Percentiles rank a stretch among this genome's conserved stretches.
phyloP scores from a whole-genome alignment of 2,113 vertebrate genomes.

The Syngnathoides biaculeatus region DNA sequence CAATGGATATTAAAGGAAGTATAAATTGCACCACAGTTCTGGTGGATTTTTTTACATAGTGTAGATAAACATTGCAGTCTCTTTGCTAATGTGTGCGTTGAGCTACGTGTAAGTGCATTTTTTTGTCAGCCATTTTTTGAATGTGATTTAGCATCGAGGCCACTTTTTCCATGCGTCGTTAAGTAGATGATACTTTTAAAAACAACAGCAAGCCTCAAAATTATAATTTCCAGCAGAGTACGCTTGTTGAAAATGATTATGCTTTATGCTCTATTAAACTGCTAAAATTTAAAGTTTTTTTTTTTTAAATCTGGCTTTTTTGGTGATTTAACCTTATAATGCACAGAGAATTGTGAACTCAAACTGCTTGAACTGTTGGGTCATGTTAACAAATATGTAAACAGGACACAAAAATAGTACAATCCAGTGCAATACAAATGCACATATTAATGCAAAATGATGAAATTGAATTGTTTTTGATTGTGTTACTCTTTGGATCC shows the following conservation, averaged over 20 bases:
- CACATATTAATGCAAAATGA: not conserved
- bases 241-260: not conserved
- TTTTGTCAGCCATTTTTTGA: not conserved
- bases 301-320: not conserved
- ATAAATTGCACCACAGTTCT: conserved; percentile 53
- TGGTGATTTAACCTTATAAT: not conserved
- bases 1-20: conserved; percentile 70
- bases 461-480: conserved; percentile 2
- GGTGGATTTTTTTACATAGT: conserved; percentile 38
- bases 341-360: not conserved
- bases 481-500: not conserved
- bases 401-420: not conserved
- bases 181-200: not conserved
- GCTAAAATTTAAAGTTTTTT: not conserved
- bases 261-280: not conserved
- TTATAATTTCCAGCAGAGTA: not conserved
- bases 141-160: not conserved
- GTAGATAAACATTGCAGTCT: conserved; percentile 32
- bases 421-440: conserved; percentile 20
- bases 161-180: not conserved
- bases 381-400: not conserved
- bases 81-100: conserved; percentile 11
- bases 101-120: too few species aligned
- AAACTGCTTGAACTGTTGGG: not conserved
- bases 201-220: not conserved